Evolutionary conservation across 2,888 invertebrate species (phyloP).

Genomic region (Andrena trimmerana): DNA sequence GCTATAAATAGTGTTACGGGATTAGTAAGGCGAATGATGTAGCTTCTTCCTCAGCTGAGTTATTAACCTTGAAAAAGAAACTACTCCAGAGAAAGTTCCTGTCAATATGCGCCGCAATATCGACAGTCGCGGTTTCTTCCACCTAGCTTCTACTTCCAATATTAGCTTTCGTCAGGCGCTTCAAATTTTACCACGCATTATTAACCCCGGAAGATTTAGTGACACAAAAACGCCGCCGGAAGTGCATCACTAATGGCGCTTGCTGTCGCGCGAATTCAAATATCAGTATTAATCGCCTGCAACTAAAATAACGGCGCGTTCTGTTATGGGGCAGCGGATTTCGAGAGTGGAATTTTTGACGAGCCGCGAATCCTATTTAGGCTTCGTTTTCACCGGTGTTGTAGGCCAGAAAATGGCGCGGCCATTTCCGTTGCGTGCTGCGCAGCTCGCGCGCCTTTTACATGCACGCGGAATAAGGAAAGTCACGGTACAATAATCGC

Average conservation of each 20-base stretch:
- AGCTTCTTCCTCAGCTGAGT: constrained; percentile 29
- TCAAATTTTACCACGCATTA: not conserved
- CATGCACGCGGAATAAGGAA: constrained; percentile 53
- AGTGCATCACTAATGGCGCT: no score
- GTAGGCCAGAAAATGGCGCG: constrained; percentile 50
- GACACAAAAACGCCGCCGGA: no score
- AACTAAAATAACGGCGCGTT: constrained; percentile 9
- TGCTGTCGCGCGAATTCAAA: not conserved
- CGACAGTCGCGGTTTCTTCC: constrained; percentile 29
- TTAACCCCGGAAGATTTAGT: not conserved
- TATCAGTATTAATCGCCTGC: not conserved
- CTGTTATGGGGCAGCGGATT: constrained; percentile 24
- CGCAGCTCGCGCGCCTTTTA: constrained; percentile 41
- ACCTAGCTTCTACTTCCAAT: not conserved
- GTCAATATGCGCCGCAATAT: constrained; percentile 28
- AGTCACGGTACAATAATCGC: constrained; percentile 69
- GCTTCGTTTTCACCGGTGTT: constrained; percentile 60
- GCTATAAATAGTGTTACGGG: constrained; percentile 16
- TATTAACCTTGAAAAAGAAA: constrained; percentile 59
- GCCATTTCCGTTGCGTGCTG: constrained; percentile 33
- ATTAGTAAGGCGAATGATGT: constrained; percentile 34
- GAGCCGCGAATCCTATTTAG: constrained; percentile 29
- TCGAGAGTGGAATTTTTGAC: constrained; percentile 28
- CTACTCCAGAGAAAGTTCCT: constrained; percentile 61
- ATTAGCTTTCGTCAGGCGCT: not conserved